Evolutionary conservation across 2,888 invertebrate species (phyloP).

Genomic region (Neocrepidodera transversa): DNA sequence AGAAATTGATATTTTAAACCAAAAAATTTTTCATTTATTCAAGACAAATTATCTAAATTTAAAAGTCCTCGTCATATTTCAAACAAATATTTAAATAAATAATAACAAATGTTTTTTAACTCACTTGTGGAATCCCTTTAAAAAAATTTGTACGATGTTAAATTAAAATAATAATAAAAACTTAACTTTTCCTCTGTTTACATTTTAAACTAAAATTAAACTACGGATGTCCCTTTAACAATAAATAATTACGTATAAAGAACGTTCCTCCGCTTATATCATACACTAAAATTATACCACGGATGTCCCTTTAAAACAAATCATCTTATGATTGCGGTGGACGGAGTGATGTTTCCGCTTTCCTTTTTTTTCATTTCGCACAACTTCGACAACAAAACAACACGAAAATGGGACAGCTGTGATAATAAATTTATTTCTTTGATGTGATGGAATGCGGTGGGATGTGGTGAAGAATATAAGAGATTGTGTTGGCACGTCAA

Average conservation of each 20-base stretch:
- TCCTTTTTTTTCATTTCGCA: background rate
- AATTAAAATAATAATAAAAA: no score
- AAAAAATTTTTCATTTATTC: no score
- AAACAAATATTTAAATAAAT: no score
- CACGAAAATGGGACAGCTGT: conserved; percentile 22
- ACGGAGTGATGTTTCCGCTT: conserved; percentile 27
- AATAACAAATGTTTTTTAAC: no score
- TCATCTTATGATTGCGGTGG: conserved; percentile 15
- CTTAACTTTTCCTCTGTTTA: no score
- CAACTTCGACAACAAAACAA: background rate
- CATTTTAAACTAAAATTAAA: no score
- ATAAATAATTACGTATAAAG: background rate
- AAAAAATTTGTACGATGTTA: no score
- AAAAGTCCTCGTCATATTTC: no score
- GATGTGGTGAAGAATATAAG: conserved; percentile 28
- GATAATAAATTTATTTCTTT: conserved; percentile 23
- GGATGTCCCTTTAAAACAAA: conserved; percentile 11
- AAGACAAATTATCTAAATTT: no score
- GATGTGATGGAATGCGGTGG: conserved; percentile 5
- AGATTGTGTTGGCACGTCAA: conserved; percentile 3
- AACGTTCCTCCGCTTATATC: background rate
- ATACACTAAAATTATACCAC: background rate
- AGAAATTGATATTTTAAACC: no score
- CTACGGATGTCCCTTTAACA: no score
- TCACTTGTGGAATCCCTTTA: no score